These are phyloP conservation scores for Pseudomyrmex flavicornis DNA, from an alignment of 1,140 invertebrate species.

Conservation along the genomic window DNA sequence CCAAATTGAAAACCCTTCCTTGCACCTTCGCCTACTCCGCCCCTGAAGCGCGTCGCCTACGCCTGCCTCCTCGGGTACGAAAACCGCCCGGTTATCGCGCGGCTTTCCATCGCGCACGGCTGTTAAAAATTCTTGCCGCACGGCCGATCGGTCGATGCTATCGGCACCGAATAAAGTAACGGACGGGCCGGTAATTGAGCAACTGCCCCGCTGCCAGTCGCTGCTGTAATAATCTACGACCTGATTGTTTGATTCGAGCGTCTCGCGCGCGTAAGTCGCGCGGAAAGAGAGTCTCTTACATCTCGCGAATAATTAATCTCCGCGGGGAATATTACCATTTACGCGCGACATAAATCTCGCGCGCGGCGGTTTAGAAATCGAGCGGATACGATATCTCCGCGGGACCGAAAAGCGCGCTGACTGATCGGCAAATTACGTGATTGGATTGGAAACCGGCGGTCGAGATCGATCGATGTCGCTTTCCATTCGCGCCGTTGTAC, in stretches of 20 bases:
- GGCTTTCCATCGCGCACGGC: constrained; percentile 19
- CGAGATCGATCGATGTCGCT: constrained; percentile 54
- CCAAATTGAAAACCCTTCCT: constrained; percentile 73
- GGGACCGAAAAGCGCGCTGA: constrained; percentile 25
- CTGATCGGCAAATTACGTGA: constrained; percentile 58
- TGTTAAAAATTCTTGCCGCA: constrained; percentile 37
- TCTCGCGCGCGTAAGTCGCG: constrained; percentile 17
- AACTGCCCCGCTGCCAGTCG: background rate
- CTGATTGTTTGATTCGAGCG: constrained; percentile 41
- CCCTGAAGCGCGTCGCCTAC: constrained; percentile 61
- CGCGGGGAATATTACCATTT: constrained; percentile 46
- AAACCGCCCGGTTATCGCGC: constrained; percentile 39
- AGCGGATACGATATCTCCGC: background rate
- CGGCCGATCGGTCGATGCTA: constrained; percentile 50
- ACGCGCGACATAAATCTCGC: constrained; percentile 43
- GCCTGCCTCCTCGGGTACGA: constrained; percentile 53
- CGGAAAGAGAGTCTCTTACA: constrained; percentile 6
- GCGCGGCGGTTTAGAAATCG: constrained; percentile 35
- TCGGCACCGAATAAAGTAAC: constrained; percentile 54
- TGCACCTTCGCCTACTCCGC: constrained; percentile 68
- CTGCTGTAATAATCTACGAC: constrained; percentile 31
- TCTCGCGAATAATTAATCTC: constrained; percentile 43
- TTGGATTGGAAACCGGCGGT: constrained; percentile 44
- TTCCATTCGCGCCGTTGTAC: constrained; percentile 47
- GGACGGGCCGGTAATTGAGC: constrained; percentile 40